Evolutionary conservation across 1,140 invertebrate genomes (phyloP).

Genomic region (Eriosoma lanigerum): DNA sequence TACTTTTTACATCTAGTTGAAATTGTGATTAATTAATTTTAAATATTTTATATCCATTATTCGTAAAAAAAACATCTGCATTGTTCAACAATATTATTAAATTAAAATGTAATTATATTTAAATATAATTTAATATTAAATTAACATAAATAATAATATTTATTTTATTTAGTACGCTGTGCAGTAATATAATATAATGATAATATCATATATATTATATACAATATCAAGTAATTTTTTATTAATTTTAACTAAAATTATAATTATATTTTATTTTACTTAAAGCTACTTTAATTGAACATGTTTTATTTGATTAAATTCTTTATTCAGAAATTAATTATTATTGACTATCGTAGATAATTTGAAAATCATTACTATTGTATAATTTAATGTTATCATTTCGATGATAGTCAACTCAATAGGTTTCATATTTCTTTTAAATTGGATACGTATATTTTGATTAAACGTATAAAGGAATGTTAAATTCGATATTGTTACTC

Average conservation of each 20-base stretch:
- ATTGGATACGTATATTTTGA: slow-evolving; percentile 23
- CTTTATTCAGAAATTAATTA: too few relatives aligned
- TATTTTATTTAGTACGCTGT: too few relatives aligned
- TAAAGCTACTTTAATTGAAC: too few relatives aligned
- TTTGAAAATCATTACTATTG: not conserved
- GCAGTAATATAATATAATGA: too few relatives aligned
- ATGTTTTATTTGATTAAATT: too few relatives aligned
- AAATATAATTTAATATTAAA: not conserved
- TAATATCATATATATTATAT: too few relatives aligned
- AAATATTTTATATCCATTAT: not conserved
- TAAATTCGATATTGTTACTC: slow-evolving; percentile 1
- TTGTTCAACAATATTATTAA: not conserved
- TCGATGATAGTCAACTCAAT: not conserved
- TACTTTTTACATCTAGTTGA: not conserved
- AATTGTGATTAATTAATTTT: not conserved
- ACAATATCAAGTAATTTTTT: too few relatives aligned
- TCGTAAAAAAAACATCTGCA: too few relatives aligned
- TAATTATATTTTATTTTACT: too few relatives aligned
- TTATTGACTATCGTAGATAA: not conserved
- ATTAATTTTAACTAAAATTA: too few relatives aligned
- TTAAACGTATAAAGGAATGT: not conserved
- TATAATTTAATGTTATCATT: not conserved
- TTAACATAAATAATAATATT: too few relatives aligned
- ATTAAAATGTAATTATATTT: not conserved
- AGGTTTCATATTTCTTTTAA: not conserved